Conservation (phyloP, 2,797 vertebrate species). For the Gymnothorax reevesii region DNA sequence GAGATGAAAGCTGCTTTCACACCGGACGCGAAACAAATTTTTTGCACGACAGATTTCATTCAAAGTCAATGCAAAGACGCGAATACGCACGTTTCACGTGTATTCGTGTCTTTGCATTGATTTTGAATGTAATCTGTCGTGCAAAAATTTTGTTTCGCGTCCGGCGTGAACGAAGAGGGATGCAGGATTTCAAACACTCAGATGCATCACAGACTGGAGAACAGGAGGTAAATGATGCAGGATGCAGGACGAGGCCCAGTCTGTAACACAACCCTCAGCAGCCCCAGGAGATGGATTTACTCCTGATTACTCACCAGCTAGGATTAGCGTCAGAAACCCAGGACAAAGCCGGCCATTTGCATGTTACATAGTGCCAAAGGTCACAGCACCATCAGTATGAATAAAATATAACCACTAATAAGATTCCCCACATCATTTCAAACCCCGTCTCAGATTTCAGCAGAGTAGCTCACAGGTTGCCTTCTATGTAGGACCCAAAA, state of each 20-base stretch:
- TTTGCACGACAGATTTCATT: no score
- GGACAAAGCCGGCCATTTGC: neutral
- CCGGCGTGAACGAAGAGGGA: neutral
- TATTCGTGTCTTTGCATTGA: no score
- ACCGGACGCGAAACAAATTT: no score
- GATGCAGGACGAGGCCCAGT: neutral
- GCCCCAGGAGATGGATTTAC: neutral
- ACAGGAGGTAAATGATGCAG: neutral
- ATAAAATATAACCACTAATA: constrained; percentile 10
- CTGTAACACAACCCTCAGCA: neutral
- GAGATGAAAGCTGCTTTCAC: no score
- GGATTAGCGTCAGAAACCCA: neutral
- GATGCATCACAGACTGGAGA: neutral
- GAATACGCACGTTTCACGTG: no score
- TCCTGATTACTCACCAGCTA: neutral
- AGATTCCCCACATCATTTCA: neutral
- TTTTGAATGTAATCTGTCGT: no score
- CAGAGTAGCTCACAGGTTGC: neutral
- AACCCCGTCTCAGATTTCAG: neutral
- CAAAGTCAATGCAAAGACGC: no score
- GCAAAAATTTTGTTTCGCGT: no score
- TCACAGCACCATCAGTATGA: neutral
- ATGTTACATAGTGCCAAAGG: neutral
- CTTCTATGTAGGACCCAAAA: neutral
- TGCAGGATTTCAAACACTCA: neutral